These are phyloP conservation scores for Crenichthys baileyi DNA, from an alignment of 2,797 vertebrate genomes.

Conservation along the genomic window DNA sequence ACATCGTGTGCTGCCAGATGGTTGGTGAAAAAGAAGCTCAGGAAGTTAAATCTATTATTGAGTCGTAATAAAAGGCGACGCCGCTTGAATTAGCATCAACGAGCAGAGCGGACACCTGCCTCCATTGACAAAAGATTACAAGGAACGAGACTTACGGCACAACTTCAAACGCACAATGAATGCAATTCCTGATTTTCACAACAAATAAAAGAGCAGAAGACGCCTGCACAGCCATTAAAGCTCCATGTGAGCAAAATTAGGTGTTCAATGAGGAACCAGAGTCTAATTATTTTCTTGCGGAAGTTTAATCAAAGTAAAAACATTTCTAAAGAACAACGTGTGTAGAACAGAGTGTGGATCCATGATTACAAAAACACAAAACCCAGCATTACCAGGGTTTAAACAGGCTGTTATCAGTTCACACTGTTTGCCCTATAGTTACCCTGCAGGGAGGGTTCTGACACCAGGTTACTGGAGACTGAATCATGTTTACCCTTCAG, in stretches of 20 bases:
- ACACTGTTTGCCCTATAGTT: not conserved
- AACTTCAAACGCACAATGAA: not conserved
- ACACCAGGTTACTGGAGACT: conserved; percentile 1
- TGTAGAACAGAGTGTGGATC: not conserved
- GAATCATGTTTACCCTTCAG: not conserved
- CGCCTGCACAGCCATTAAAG: too few species aligned
- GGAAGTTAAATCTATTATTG: conserved; percentile 27
- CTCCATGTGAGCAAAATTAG: not conserved
- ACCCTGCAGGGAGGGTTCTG: conserved; percentile 1
- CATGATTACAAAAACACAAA: not conserved
- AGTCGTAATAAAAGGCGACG: conserved; percentile 44
- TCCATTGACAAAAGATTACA: conserved; percentile 16
- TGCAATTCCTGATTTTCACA: conserved; percentile 3
- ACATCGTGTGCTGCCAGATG: conserved; percentile 21
- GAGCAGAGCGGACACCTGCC: conserved; percentile 48
- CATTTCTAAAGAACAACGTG: not conserved
- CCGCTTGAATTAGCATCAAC: conserved; percentile 61
- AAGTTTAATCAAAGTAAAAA: conserved; percentile 2
- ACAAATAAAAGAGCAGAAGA: not conserved
- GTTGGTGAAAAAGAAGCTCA: not conserved
- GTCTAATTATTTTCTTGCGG: not conserved
- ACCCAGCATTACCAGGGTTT: conserved; percentile 28
- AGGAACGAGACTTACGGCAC: not conserved
- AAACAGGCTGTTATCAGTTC: conserved; percentile 18
- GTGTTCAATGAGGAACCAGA: not conserved